Conservation (phyloP, 1,140 invertebrate genomes). For the Ladona fulva region DNA sequence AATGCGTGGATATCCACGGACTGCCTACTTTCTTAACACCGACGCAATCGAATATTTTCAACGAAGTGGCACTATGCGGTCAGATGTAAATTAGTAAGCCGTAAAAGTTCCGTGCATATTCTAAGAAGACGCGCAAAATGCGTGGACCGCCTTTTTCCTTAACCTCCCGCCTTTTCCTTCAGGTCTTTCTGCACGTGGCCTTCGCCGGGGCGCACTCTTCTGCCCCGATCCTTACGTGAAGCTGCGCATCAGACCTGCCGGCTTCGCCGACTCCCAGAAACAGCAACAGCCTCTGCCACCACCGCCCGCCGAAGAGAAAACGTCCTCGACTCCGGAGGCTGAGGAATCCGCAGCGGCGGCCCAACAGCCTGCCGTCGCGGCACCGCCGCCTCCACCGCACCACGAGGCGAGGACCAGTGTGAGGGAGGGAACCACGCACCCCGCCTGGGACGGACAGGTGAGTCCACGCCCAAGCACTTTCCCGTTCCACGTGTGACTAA, state of each 20-base stretch:
- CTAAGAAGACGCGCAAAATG: too few species aligned
- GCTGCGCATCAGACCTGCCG: constrained; percentile 35
- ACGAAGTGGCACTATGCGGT: too few species aligned
- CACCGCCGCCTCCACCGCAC: constrained; percentile 31
- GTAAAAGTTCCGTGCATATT: too few species aligned
- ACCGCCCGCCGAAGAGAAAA: neutral
- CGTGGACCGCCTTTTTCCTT: neutral
- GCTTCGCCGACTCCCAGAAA: neutral
- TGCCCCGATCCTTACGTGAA: constrained; percentile 45
- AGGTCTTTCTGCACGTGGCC: constrained; percentile 38
- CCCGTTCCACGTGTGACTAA: too few species aligned
- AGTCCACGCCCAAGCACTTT: neutral
- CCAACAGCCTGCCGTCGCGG: neutral
- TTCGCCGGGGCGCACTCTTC: constrained; percentile 44
- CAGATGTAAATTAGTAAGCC: too few species aligned
- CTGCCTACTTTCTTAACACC: too few species aligned
- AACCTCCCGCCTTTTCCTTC: constrained; percentile 14
- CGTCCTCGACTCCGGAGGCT: neutral
- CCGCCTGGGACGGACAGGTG: constrained; percentile 36
- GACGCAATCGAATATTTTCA: too few species aligned
- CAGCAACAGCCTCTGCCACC: neutral
- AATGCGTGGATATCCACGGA: too few species aligned
- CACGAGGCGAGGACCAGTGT: constrained; percentile 36
- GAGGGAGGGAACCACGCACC: constrained; percentile 36
- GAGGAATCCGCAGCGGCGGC: neutral